A percentile compares a stretch with the other conserved stretches of the same genome.
Evolutionary conservation across 1,140 invertebrate species (phyloP).

Genomic region (Sitobion miscanthi): DNA sequence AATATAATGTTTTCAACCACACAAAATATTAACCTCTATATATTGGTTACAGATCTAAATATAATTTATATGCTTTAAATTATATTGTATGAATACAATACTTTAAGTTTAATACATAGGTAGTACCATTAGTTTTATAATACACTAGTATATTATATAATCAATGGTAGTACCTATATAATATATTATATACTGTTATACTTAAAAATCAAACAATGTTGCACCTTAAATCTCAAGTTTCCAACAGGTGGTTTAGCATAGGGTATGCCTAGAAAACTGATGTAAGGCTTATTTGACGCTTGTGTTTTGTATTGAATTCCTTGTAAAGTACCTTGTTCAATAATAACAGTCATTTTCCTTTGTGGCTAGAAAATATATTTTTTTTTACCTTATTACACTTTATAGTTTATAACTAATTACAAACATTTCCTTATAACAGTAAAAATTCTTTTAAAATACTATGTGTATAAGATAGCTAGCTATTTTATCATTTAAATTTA

Average conservation of each 20-base stretch:
- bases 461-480: background rate
- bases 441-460: background rate
- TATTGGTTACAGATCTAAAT: too few species aligned
- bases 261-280: slow-evolving; percentile 59
- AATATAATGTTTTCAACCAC: background rate
- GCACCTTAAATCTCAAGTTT: slow-evolving; percentile 59
- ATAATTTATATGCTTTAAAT: too few species aligned
- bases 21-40: background rate
- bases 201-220: background rate
- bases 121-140: too few species aligned
- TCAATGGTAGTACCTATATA: too few species aligned
- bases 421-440: background rate
- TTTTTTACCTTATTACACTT: background rate
- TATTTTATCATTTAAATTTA: too few species aligned
- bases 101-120: too few species aligned
- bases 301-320: slow-evolving; percentile 33
- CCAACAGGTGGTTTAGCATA: slow-evolving; percentile 59
- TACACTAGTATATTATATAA: too few species aligned
- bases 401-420: too few species aligned
- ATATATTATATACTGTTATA: too few species aligned
- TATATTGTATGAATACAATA: too few species aligned
- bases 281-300: slow-evolving; percentile 45
- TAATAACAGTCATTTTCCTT: slow-evolving; percentile 46
- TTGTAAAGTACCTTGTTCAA: slow-evolving; percentile 55
- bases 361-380: slow-evolving; percentile 19